Base-by-base conservation (phyloP, 1,140 invertebrate species). In the Subanguina moxae region DNA sequence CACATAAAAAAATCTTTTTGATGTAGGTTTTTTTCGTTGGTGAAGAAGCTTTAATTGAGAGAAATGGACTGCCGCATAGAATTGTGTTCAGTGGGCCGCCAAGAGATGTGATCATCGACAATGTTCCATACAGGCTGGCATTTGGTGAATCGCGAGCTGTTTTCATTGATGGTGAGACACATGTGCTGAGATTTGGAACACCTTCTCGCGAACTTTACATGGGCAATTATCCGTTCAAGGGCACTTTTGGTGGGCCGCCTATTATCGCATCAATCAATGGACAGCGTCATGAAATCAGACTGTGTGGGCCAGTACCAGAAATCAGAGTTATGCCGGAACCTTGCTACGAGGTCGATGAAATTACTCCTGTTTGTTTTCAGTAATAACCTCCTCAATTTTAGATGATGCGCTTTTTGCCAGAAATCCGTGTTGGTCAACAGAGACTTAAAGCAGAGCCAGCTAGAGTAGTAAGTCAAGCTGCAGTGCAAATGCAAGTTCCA, bases 141-240 rank as follows among this genome's bases (percentile, higher is more conserved):
- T 81, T 81, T 58, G 82, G 77, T 19, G 80, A 82, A 57, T 66
- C 72, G 28, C 76, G 81, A 65, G 72, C 81, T 42, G 76, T 84
- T 83, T 79, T 79, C 63, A 78, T 87, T 68, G 77, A 86, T 74
- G 85, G 84, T 52, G 81, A 84, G 46, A 76, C 78, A 42, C 85
- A 85, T 74, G 86, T 88, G 67, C 89, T 97, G 28, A 87, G 89
- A 74, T 89, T 97, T 69, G 94, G 94, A 42, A 90, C 89, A 23
- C 93, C 93, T 0, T 93, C 91, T 0, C 86, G 92, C 62, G 93
- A 97, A 83, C 84, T 98, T 0, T 92, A 89, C 73, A 88, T 97
- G 28, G 90, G 96, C 80, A 90, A 91, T 46, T 86, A 88, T 74
- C 88, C 89, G 1, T 91, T 91, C 79, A 90, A 92, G 78, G 90